A percentile compares a stretch with the other conserved stretches of the same genome.
Conservation (phyloP, 2,888 invertebrate species). For the Camponotus fellah region DNA sequence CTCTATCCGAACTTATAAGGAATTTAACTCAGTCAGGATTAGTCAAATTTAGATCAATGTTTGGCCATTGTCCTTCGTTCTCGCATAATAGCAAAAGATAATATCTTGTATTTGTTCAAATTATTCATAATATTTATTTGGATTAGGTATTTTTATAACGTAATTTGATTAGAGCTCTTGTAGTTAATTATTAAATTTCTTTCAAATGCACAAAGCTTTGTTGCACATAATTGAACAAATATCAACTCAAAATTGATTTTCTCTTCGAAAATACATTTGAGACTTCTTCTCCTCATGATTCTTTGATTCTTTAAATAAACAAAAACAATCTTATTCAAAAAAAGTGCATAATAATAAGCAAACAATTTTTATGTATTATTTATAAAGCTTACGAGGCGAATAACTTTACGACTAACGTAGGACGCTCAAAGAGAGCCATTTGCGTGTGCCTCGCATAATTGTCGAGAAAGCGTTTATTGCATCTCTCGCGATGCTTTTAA, state of each 20-base stretch:
- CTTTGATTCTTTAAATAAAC: not conserved
- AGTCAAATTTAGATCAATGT: not conserved
- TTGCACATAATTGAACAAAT: not conserved
- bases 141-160: not conserved
- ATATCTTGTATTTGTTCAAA: not conserved
- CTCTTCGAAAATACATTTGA: not conserved
- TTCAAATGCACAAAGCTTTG: not conserved
- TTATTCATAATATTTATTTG: conserved; percentile 1
- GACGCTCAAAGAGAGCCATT: conserved; percentile 16
- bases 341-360: not conserved
- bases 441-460: conserved; percentile 27
- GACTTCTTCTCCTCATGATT: not conserved
- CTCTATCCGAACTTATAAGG: not conserved
- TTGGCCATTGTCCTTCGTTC: not conserved
- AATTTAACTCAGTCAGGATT: too few species aligned
- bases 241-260: not conserved
- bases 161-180: not conserved
- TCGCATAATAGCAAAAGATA: not conserved
- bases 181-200: not conserved
- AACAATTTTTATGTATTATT: conserved; percentile 24
- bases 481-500: conserved; percentile 9
- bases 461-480: conserved; percentile 35
- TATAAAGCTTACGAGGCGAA: conserved; percentile 4
- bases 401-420: not conserved
- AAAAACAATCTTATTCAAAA: conserved; percentile 12